phyloP scores from a whole-genome alignment of 2,888 invertebrate species.

The Gymnosoma rotundatum region DNA sequence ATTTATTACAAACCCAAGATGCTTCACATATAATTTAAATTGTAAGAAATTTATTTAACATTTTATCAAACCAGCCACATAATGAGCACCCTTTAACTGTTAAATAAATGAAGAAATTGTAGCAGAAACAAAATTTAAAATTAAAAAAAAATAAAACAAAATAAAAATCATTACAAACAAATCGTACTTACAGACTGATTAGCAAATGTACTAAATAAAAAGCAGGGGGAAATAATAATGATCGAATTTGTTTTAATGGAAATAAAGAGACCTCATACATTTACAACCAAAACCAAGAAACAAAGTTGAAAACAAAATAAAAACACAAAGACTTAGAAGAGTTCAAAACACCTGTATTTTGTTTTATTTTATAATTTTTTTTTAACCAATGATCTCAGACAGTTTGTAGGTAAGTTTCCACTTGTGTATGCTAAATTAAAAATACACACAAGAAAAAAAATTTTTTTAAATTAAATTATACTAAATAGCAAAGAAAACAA shows the following conservation, averaged over 20 bases:
- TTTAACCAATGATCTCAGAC: conserved; percentile 58
- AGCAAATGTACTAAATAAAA: conserved; percentile 69
- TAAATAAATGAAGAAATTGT: conserved; percentile 47
- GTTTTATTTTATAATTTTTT: too few relatives aligned
- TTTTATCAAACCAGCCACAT: conserved; percentile 52
- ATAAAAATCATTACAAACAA: conserved; percentile 80
- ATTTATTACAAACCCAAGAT: conserved; percentile 77
- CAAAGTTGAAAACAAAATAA: conserved; percentile 78
- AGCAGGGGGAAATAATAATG: conserved; percentile 44
- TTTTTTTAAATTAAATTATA: conserved; percentile 67
- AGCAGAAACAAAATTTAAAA: conserved; percentile 14
- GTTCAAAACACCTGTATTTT: conserved; percentile 66
- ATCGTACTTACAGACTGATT: conserved; percentile 79
- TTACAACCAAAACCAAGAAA: conserved; percentile 75
- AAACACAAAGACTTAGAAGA: conserved; percentile 73
- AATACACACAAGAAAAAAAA: conserved; percentile 5
- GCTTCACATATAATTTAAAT: conserved; percentile 77
- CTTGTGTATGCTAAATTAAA: conserved; percentile 62
- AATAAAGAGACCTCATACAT: conserved; percentile 68
- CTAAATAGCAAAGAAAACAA: conserved; percentile 42
- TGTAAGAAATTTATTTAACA: conserved; percentile 73
- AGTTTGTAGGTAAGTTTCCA: conserved; percentile 34
- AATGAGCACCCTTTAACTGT: conserved; percentile 65
- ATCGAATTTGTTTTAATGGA: conserved; percentile 49
- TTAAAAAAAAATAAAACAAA: conserved; percentile 62